Evolutionary conservation across 2,113 vertebrate species (phyloP), one percentile per base, ranked within the genome.

Genomic region (Strigops habroptila): DNA sequence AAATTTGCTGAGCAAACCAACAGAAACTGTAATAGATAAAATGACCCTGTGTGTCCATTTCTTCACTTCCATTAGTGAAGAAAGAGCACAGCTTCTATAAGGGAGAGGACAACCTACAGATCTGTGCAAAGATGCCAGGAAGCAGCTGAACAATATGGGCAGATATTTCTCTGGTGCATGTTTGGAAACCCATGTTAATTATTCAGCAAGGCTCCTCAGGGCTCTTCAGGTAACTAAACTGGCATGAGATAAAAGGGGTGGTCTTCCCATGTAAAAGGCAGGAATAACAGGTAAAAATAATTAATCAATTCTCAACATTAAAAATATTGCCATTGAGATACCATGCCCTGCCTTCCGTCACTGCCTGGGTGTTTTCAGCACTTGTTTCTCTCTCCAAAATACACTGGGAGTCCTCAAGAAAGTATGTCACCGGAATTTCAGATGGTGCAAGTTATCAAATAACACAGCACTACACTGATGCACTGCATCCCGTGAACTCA

Each of bases 381-480:
- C 53, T 31, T 49, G 7, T 27, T 80, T 70, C 49, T 39, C 48
- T n/a, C 53, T 62, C 68, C 76, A 65, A 44, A 88, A 43, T 17
- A 39, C 63, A 39, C 10, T 3, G 1, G 7, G 41, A 89, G 25
- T 27, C 64, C 57, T 33, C 21, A 17, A 17, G n/a, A 30, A 44
- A 51, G 51, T 19, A 30, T 14, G 18, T 44, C 82, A 71, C 33
- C 15, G 59, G 46, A 78, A 12, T 10, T 30, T 15, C 12, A 30
- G 76, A 3, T 7, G 7, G 51, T 8, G 46, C 13, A 33, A 60
- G 12, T n/a, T 12, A 43, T 3, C 67, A 82, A 41, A 33, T 33
- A 37, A 18, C 19, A 18, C 3, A 2, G 25, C 2, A 24, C 44
- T 22, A 4, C 2, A 59, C 12, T 11, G 37, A 31, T 0, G 28